A percentile compares a stretch with the other conserved stretches of the same genome.
Evolutionary conservation across 1,140 invertebrate species (phyloP).

Genomic region (Anoplolepis gracilipes): DNA sequence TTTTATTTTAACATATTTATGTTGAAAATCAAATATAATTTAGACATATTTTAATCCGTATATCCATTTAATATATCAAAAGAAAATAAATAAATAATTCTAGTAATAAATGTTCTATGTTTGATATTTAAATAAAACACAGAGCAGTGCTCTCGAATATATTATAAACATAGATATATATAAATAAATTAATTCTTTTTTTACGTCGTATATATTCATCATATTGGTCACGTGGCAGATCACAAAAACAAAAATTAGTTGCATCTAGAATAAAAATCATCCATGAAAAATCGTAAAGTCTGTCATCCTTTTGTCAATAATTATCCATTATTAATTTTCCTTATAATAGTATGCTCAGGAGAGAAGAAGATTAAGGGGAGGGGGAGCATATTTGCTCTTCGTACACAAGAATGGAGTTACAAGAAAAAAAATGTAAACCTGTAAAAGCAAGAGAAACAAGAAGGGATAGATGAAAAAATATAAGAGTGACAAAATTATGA

Average conservation of each 20-base stretch:
- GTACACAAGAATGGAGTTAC: neutral
- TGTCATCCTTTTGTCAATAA: neutral
- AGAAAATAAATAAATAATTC: slow-evolving; percentile 4
- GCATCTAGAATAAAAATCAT: neutral
- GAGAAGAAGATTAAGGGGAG: neutral
- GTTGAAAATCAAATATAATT: neutral
- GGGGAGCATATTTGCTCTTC: neutral
- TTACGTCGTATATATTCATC: too few species aligned
- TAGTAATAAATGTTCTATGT: neutral
- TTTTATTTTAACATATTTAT: neutral
- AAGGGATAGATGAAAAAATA: neutral
- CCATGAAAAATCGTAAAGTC: slow-evolving; percentile 10
- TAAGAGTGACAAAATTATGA: slow-evolving; percentile 2
- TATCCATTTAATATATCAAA: neutral
- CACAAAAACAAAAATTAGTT: too few species aligned
- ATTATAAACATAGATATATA: neutral
- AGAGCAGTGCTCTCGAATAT: neutral
- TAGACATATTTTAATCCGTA: neutral
- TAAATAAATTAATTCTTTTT: too few species aligned
- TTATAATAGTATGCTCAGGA: neutral
- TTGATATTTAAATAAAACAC: neutral
- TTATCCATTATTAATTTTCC: too few species aligned
- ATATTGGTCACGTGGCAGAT: too few species aligned
- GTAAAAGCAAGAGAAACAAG: neutral
- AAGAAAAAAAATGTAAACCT: neutral